Base-by-base conservation (phyloP, 1,140 invertebrate genomes). In the Apis dorsata region DNA sequence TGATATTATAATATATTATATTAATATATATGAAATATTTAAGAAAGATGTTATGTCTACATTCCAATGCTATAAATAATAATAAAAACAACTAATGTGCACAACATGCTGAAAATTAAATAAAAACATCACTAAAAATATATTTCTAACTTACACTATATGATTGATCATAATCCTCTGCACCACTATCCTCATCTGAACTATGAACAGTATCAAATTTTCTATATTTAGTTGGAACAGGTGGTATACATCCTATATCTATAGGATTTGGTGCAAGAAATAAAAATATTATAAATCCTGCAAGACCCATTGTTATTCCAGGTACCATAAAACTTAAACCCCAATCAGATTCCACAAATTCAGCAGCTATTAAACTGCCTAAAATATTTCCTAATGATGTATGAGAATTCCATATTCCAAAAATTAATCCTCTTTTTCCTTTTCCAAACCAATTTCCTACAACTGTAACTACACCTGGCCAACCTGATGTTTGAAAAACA, bases 371-470 rank as follows among this genome's bases (percentile, higher is more conserved):
- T 9, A 98, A 85, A 87, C 92, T 94, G 92, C 97, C 98, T 70
- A 99, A 91, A 91, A 99, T 99, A 93, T 99, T 99, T 53, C 99
- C 99, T 17, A 99, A 95, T 1, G 98, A 99, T 0, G 98, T 99
- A 89, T 99, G 98, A 2, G 98, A 98, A 94, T 99, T 99, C 98
- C 95, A 99, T 19, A 99, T 95, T 19, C 99, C 99, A 94, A 99
- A 99, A 85, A 99, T 98, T 12, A 99, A 94, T 34, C 99, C 98
- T 92, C 96, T 95, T 92, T 98, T 98, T 28, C 96, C 95, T 93
- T 97, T 98, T 1, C 98, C 98, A 94, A 98, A 99, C 99, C 99
- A 99, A 91, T 99, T 98, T 17, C 97, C 97, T 34, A 99, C 96
- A 15, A 98, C 96, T 17, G 98, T 96, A 0, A 99, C 98, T 0